Evolutionary conservation across 2,113 vertebrate species (phyloP).

Genomic region (Meles meles): DNA sequence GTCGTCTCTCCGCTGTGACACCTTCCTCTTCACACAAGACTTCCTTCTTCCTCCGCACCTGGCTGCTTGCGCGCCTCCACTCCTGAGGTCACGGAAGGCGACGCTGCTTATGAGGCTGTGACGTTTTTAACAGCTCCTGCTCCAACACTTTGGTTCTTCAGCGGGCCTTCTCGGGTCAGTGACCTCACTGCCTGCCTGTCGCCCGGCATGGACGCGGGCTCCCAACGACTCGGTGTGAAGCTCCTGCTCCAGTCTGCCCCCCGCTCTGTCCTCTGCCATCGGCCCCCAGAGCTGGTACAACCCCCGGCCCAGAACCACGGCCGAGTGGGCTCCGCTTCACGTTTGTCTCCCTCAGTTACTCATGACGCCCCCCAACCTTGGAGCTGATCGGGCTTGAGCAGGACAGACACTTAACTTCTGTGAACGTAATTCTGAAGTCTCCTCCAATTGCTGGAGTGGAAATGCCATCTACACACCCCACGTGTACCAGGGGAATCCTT

Average conservation of each 20-base stretch:
- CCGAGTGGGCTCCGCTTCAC: neutral
- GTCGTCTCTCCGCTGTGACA: neutral
- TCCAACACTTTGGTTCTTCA: neutral
- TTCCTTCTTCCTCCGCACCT: neutral
- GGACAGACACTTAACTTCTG: neutral
- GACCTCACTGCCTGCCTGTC: neutral
- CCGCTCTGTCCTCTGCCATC: neutral
- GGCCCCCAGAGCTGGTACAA: neutral
- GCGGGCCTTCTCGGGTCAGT: neutral
- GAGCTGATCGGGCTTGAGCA: neutral
- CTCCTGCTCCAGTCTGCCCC: neutral
- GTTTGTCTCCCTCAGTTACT: neutral
- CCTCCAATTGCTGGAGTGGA: neutral
- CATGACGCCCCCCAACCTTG: neutral
- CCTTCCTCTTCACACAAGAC: neutral
- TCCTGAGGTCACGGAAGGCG: neutral
- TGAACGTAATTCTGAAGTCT: neutral
- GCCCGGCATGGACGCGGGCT: neutral
- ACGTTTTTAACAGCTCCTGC: neutral
- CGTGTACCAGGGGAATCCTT: neutral
- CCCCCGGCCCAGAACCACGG: neutral
- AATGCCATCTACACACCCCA: neutral
- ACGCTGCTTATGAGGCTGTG: neutral
- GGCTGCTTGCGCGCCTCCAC: neutral
- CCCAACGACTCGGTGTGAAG: rapidly evolving